A percentile compares a stretch with the other conserved stretches of the same genome.
Conservation (phyloP, 2,888 invertebrate species). For the Philereme vetulata region DNA sequence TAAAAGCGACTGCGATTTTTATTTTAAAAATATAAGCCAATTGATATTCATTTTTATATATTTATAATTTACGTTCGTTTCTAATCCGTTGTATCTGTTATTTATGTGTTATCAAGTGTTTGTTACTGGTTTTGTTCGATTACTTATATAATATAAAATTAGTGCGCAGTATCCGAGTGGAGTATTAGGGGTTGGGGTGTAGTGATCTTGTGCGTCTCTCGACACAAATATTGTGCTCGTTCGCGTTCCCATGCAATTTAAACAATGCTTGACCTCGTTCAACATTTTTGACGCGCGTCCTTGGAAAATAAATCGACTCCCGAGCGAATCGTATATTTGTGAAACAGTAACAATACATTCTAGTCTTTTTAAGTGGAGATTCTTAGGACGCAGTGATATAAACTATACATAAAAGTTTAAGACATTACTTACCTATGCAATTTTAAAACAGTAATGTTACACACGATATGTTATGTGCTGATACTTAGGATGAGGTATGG, state of each 20-base stretch:
- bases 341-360: too few relatives aligned
- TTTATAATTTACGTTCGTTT: background rate
- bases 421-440: too few relatives aligned
- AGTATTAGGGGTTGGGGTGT: slow-evolving; percentile 19
- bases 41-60: background rate
- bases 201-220: slow-evolving; percentile 4
- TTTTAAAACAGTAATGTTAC: too few relatives aligned
- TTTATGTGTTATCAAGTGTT: background rate
- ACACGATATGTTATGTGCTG: too few relatives aligned
- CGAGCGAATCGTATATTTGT: too few relatives aligned
- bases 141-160: slow-evolving; percentile 49
- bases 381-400: too few relatives aligned
- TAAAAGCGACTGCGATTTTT: background rate
- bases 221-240: slow-evolving; percentile 13
- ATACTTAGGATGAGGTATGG: too few relatives aligned
- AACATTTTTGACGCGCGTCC: slow-evolving; percentile 2
- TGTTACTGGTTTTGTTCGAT: slow-evolving; percentile 2
- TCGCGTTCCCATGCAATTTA: slow-evolving; percentile 20
- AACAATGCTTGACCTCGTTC: slow-evolving; percentile 20
- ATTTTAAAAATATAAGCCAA: background rate
- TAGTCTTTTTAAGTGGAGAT: too few relatives aligned
- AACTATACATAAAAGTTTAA: too few relatives aligned
- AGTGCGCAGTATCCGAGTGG: slow-evolving; percentile 52
- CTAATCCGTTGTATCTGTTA: background rate
- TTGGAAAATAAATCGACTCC: background rate